Evolutionary conservation across 2,888 invertebrate species (phyloP), one percentile per base, ranked within the genome.

Genomic region (Pelosia muscerda): DNA sequence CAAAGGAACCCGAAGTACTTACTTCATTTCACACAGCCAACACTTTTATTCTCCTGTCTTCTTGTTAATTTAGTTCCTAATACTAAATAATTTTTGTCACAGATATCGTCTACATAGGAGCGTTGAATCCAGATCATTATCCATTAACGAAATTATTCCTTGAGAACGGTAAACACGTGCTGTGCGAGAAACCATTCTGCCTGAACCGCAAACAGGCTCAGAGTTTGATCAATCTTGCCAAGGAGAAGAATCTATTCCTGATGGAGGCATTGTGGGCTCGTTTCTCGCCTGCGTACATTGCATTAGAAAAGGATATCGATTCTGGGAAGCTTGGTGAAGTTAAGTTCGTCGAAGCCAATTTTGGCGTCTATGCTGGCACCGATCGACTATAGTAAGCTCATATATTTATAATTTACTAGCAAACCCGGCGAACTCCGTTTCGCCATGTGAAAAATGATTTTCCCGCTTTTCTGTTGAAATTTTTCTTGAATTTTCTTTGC

Each of bases 241-340:
- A 95, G 83, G 88, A 95, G 34, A 97, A 97, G 82, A 97, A 97
- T 8, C 87, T 97, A 0, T 98, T 98, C 84, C 87, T 98, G 0
- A 98, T 98, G 98, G 98, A 98, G 95, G 98, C 97, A 0, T 95
- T 98, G n/a, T 99, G 98, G 98, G 97, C 97, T 0, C 95, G 98
- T 53, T 98, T 96, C 83, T 96, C 98, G 70, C 98, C 98, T 0
- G 95, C 96, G 0, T 98, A 98, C 86, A 92, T 96, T 59, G 95
- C 96, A 75, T 85, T 98, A 61, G 96, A 96, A 65, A 95, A 97
- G 78, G 96, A 96, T 81, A 95, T 98, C 6, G 90, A 95, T 1
- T 85, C 93, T 0, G 97, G 97, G 2, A 95, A 92, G 38, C 92
- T 98, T 65, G 98, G 98, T 6, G 96, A 97, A 2, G 91, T 97